Evolutionary conservation across 1,140 invertebrate genomes (phyloP).

Genomic region (Bombus soroeensis): DNA sequence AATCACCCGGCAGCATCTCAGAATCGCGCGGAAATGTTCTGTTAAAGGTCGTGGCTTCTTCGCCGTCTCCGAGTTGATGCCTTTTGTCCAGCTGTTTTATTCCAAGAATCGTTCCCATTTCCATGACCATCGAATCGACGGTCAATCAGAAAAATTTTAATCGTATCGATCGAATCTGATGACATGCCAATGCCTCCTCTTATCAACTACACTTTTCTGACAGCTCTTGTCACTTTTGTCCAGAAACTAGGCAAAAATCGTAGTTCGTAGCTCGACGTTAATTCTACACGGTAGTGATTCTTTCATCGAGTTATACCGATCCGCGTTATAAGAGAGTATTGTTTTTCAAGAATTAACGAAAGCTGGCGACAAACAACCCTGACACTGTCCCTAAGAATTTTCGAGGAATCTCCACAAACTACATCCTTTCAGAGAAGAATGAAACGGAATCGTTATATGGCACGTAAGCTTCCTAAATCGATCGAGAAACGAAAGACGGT

Average conservation of each 20-base stretch:
- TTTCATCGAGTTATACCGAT: too few species aligned
- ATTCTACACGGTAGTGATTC: too few species aligned
- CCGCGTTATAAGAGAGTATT: too few species aligned
- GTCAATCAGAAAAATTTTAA: too few species aligned
- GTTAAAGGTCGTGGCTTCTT: conserved; percentile 51
- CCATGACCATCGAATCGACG: too few species aligned
- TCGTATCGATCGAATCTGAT: too few species aligned
- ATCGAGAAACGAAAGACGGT: background rate
- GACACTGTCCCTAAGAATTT: background rate
- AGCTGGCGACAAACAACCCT: fast-evolving
- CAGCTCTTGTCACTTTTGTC: too few species aligned
- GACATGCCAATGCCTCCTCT: fast-evolving
- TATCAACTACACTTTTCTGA: too few species aligned
- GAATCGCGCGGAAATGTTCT: conserved; percentile 66
- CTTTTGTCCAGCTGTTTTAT: background rate
- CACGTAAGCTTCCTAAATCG: background rate
- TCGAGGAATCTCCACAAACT: background rate
- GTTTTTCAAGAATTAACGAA: background rate
- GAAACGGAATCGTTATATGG: background rate
- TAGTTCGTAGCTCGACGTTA: too few species aligned
- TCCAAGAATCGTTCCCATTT: background rate
- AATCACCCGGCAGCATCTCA: conserved; percentile 71
- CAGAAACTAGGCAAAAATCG: too few species aligned
- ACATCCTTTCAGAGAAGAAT: background rate
- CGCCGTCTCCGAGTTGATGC: background rate